Conservation (phyloP, 1,140 invertebrate species). For the Diorhabda elongata region DNA sequence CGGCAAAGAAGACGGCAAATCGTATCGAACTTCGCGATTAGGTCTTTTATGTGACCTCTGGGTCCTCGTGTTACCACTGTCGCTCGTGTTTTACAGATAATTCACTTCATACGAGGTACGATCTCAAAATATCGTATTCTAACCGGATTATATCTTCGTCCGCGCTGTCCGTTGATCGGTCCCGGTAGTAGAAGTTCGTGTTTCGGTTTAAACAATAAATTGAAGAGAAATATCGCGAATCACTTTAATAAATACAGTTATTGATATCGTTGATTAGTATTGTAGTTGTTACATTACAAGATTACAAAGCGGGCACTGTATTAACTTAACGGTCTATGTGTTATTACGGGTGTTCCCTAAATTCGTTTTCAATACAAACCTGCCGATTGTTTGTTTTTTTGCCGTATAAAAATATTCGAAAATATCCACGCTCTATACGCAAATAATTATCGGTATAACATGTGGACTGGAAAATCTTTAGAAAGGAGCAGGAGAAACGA, state of each 20-base stretch:
- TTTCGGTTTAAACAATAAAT: not conserved
- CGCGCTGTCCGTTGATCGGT: not conserved
- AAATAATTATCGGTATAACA: too few relatives aligned
- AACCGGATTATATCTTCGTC: not conserved
- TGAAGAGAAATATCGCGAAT: not conserved
- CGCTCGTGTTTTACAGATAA: not conserved
- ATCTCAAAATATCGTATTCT: not conserved
- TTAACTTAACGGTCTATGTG: not conserved
- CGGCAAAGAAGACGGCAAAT: not conserved
- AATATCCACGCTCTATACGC: too few relatives aligned
- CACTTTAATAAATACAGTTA: constrained; percentile 1
- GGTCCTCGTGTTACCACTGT: not conserved
- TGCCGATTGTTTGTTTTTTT: too few relatives aligned
- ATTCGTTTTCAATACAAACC: not conserved
- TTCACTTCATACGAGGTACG: not conserved
- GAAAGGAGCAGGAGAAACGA: too few relatives aligned
- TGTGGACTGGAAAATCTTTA: too few relatives aligned
- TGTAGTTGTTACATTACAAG: not conserved
- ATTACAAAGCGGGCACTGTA: not conserved
- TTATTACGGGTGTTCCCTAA: not conserved
- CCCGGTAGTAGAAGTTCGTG: not conserved
- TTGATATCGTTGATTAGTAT: not conserved
- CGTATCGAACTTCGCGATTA: not conserved
- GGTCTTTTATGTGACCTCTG: not conserved
- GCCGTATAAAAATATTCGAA: too few relatives aligned